Percentiles rank a stretch among this genome's conserved stretches.
Conservation (phyloP, 2,113 vertebrate genomes). For the Guaruba guarouba region DNA sequence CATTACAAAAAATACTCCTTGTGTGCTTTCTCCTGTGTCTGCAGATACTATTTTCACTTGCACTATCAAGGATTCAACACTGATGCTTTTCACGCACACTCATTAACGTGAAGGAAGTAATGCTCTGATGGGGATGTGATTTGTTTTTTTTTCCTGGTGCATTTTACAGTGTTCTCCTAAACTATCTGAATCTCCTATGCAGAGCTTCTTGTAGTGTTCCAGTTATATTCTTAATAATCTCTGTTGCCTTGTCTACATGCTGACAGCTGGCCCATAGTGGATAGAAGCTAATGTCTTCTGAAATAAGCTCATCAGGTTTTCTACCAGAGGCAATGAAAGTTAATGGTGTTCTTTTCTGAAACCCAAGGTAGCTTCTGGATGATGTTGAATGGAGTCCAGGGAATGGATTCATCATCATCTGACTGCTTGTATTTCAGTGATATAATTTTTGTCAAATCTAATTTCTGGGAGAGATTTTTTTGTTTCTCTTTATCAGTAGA, state of each 20-base stretch:
- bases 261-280: not conserved
- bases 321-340: not conserved
- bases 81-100: rapidly evolving
- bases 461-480: not conserved
- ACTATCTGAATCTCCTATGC: rapidly evolving
- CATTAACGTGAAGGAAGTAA: not conserved
- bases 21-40: not conserved
- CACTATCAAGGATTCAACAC: not conserved
- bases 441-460: not conserved
- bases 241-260: not conserved
- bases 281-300: not conserved
- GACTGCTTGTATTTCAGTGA: not conserved
- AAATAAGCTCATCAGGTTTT: not conserved
- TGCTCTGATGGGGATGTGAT: not conserved
- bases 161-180: not conserved
- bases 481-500: not conserved
- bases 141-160: not conserved
- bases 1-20: rapidly evolving
- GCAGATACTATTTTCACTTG: not conserved
- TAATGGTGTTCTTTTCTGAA: not conserved
- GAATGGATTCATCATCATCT: not conserved
- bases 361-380: not conserved
- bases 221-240: not conserved
- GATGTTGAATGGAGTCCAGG: not conserved
- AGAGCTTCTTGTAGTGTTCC: not conserved